Evolutionary conservation across 2,113 vertebrate genomes (phyloP), one percentile per base, ranked within the genome.

Genomic region (Gracilinanus agilis): DNA sequence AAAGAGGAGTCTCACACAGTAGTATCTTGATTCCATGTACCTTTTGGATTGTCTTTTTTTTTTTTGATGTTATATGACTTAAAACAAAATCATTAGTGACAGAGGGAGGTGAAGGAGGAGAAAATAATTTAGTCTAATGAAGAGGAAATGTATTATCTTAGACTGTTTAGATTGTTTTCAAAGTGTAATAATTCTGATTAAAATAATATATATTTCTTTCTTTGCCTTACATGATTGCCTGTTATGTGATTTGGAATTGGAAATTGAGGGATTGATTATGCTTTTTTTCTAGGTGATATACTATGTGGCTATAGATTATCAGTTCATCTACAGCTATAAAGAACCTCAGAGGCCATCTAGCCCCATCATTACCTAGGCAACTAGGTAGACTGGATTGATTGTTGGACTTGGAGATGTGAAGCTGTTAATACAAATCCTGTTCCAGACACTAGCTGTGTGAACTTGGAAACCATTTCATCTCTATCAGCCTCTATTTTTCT

Each of bases 1-100:
- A 96, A 97, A 96, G 53, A 95, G 95, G n/a, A 92, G 12, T 58
- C 96, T 16, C 40, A 97, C 54, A n/a, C 6, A 40, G 40, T 6
- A 67, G 29, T 53, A 58, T 67, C 24, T 94, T 93, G 0, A 54
- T 88, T 55, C 29, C 90, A 13, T 92, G 58, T 96, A 92, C 40
- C 94, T 96, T 95, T 93, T 90, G 10, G 6, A 13, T 58, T 91
- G 29, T 56, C 91, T 55, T 29, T 53, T 44, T 44, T 91, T 58
- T 54, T 75, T 90, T 90, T 96, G 54, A 92, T 54, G 0, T 67
- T 9, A 2, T 0, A 44, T 54, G 49, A 2, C 54, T 6, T 67
- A 90, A 95, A 91, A 90, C 12, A 40, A 83, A 83, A 83, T n/a
- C n/a, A 75, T 91, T 11, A 90, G 58, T 27, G 89, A 53, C 90